Evolutionary conservation across 2,113 vertebrate genomes (phyloP).

Genomic region (Aptenodytes forsteri): DNA sequence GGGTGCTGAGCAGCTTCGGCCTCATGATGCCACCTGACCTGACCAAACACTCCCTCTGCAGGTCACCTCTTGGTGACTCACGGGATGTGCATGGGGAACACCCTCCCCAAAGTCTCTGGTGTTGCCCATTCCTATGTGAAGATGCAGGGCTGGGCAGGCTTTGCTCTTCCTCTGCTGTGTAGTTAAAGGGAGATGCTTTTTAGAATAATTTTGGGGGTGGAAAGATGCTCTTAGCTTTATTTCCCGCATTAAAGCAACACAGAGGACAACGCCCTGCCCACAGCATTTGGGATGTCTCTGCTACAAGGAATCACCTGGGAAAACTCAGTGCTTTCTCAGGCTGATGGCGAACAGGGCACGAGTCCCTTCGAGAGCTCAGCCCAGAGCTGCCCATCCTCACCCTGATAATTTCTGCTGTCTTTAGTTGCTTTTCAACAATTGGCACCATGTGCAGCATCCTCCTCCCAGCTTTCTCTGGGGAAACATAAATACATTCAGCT

Average conservation of each 20-base stretch:
- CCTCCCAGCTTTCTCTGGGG: neutral
- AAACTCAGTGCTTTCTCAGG: neutral
- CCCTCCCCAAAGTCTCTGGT: neutral
- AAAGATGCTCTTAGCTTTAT: neutral
- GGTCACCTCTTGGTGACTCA: neutral
- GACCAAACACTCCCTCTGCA: rapidly evolving
- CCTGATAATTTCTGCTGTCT: neutral
- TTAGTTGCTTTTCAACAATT: neutral
- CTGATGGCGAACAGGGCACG: neutral
- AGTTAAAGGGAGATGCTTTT: neutral
- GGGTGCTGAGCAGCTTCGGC: neutral
- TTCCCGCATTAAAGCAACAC: neutral
- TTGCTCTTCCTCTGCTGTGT: neutral
- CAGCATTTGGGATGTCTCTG: neutral
- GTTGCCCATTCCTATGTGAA: neutral
- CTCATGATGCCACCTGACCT: neutral
- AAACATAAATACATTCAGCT: neutral
- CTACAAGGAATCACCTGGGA: neutral
- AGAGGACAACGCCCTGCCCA: neutral
- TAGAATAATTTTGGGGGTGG: neutral
- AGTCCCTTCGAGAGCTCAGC: neutral
- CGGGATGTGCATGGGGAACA: rapidly evolving
- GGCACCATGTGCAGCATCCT: neutral
- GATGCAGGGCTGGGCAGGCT: neutral
- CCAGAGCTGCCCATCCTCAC: neutral